Conservation (phyloP, 2,797 vertebrate genomes). For the Hyperoplus lanceolatus region DNA sequence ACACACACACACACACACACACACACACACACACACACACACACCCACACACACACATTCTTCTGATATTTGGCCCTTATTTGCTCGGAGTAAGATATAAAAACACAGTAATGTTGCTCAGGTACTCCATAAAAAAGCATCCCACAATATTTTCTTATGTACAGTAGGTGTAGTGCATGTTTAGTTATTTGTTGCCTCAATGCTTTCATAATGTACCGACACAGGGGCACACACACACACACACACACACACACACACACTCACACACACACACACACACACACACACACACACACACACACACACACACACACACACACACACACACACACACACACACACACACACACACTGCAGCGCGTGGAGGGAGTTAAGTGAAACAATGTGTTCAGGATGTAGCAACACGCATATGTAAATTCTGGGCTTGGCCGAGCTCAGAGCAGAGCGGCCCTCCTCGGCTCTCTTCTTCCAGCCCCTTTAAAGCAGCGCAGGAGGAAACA, state of each 20-base stretch:
- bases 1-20: too few species aligned
- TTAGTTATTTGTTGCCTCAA: too few species aligned
- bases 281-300: slow-evolving; percentile 69
- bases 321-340: slow-evolving; percentile 81
- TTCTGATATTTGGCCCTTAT: too few species aligned
- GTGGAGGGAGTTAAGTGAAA: slow-evolving; percentile 87
- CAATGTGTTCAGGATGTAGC: slow-evolving; percentile 88
- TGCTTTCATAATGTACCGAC: too few species aligned
- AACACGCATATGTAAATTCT: slow-evolving; percentile 52
- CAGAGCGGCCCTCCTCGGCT: slow-evolving; percentile 30
- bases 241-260: slow-evolving; percentile 14
- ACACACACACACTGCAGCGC: slow-evolving; percentile 70
- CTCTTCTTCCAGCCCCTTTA: slow-evolving; percentile 53
- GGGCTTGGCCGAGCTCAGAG: slow-evolving; percentile 40
- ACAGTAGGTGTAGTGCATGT: too few species aligned
- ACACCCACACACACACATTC: too few species aligned
- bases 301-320: slow-evolving; percentile 82
- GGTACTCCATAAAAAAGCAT: too few species aligned
- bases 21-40: too few species aligned
- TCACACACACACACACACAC: slow-evolving; percentile 72
- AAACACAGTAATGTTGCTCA: too few species aligned
- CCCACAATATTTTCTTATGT: too few species aligned
- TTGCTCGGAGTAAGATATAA: too few species aligned
- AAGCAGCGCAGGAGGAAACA: slow-evolving; percentile 86
- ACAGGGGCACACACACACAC: slow-evolving; percentile 2